A percentile compares a stretch with the other conserved stretches of the same genome.
These are phyloP conservation scores for Lumbricus terrestris DNA, from an alignment of 2,888 invertebrate species.

Conservation along the genomic window DNA sequence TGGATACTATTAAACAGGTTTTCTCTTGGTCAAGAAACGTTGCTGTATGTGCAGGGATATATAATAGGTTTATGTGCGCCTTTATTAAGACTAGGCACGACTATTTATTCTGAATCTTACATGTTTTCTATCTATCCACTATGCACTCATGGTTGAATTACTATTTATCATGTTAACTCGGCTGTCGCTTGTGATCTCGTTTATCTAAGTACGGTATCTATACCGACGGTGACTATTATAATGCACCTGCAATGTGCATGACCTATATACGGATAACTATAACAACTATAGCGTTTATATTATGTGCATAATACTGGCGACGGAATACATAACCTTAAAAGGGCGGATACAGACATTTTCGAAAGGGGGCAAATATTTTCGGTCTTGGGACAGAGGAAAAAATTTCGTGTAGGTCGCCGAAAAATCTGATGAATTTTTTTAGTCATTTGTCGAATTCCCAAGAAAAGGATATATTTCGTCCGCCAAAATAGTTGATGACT, in stretches of 20 bases:
- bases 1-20: not conserved
- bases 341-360: no score
- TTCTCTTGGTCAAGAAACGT: not conserved
- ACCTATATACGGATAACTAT: no score
- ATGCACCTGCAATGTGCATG: no score
- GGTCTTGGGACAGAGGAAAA: no score
- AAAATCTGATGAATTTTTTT: no score
- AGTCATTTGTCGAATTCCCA: no score
- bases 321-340: not conserved
- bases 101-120: not conserved
- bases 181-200: not conserved
- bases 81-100: not conserved
- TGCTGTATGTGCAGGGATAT: not conserved
- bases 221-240: not conserved
- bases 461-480: no score
- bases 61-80: not conserved
- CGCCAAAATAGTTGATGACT: no score
- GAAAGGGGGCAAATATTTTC: no score
- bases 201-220: no score
- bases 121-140: not conserved
- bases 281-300: no score
- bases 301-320: not conserved
- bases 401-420: no score
- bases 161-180: not conserved
- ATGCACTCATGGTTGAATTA: not conserved